Conservation (phyloP, 1,140 invertebrate species). For the Pogonus chalceus region DNA sequence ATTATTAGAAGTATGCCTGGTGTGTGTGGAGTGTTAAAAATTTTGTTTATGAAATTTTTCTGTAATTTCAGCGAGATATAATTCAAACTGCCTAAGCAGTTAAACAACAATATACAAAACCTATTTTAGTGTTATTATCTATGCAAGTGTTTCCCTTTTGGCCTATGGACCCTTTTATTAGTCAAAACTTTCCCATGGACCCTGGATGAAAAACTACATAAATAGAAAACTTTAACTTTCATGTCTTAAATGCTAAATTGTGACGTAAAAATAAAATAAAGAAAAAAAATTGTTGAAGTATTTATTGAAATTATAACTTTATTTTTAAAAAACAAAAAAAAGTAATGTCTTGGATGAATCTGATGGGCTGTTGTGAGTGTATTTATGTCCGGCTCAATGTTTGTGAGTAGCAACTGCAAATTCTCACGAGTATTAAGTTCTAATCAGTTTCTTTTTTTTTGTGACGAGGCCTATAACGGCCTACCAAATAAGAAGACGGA, state of each 20-base stretch:
- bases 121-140: too few species aligned
- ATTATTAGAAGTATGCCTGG: too few species aligned
- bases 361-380: constrained; percentile 10
- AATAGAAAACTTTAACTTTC: neutral
- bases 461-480: constrained; percentile 15
- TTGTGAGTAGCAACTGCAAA: constrained; percentile 15
- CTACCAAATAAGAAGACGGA: constrained; percentile 16
- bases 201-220: neutral
- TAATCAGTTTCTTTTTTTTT: constrained; percentile 16
- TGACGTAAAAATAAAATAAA: constrained; percentile 9
- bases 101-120: too few species aligned
- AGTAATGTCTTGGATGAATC: constrained; percentile 8
- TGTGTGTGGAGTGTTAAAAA: too few species aligned
- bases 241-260: neutral
- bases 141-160: too few species aligned
- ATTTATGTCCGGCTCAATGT: constrained; percentile 10
- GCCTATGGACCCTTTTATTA: neutral
- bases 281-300: constrained; percentile 10
- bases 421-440: constrained; percentile 15
- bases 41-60: too few species aligned
- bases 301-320: constrained; percentile 12
- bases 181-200: neutral
- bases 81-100: too few species aligned
- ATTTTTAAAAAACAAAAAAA: constrained; percentile 16
- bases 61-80: too few species aligned